These are phyloP conservation scores for Saiga tatarica DNA, from an alignment of 2,113 vertebrate species.

Conservation along the genomic window DNA sequence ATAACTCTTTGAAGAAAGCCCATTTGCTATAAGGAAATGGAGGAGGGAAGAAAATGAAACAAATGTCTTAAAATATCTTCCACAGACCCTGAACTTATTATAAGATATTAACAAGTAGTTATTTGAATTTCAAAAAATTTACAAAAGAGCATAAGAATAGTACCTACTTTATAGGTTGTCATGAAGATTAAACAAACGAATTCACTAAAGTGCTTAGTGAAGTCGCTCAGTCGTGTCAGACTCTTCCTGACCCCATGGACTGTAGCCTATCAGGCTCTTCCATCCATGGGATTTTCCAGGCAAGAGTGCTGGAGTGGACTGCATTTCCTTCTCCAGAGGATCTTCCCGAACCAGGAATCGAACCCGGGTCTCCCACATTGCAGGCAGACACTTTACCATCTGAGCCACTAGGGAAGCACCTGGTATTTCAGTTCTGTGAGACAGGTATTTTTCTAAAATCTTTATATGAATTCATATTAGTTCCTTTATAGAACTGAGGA, in stretches of 20 bases:
- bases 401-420: too few relatives aligned
- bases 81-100: neutral
- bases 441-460: neutral
- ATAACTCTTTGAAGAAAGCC: neutral
- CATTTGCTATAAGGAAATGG: neutral
- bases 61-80: neutral
- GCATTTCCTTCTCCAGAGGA: too few relatives aligned
- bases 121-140: slow-evolving; percentile 10
- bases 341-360: too few relatives aligned
- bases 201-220: neutral
- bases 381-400: too few relatives aligned
- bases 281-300: too few relatives aligned
- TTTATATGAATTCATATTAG: neutral
- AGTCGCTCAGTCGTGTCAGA: too few relatives aligned
- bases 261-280: too few relatives aligned
- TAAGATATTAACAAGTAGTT: neutral
- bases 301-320: too few relatives aligned
- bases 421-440: neutral
- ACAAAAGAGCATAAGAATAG: neutral
- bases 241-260: too few relatives aligned
- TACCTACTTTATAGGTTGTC: neutral
- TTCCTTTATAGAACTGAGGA: neutral
- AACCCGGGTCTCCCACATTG: too few relatives aligned
- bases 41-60: slow-evolving; percentile 7
- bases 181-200: neutral